Conservation (phyloP, 1,140 invertebrate genomes). For the Bicyclus anynana region DNA sequence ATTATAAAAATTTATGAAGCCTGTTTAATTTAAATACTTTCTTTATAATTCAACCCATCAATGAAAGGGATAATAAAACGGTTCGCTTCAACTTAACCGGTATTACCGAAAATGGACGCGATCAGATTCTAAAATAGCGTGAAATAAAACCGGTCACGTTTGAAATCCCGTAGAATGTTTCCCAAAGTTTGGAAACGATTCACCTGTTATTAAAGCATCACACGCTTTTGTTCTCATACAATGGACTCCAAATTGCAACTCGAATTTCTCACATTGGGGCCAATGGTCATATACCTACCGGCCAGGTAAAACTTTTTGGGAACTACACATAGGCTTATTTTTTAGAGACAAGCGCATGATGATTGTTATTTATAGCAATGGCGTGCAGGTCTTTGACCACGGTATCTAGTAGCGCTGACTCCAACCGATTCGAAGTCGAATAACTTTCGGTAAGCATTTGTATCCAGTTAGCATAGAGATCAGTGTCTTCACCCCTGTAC, state of each 20-base stretch:
- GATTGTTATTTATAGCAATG: no score
- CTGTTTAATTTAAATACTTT: no score
- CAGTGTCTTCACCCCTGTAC: no score
- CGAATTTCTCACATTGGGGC: conserved; percentile 48
- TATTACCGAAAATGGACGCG: conserved; percentile 61
- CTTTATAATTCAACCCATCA: not conserved
- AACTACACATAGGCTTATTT: not conserved
- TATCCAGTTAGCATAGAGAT: no score
- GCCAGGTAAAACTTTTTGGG: not conserved
- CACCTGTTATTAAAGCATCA: conserved; percentile 72
- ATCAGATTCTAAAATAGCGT: conserved; percentile 57
- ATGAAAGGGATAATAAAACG: conserved; percentile 9
- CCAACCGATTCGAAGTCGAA: no score
- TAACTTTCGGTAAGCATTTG: no score
- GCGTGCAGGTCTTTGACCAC: no score
- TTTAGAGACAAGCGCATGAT: no score
- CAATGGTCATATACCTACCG: not conserved
- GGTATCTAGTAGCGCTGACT: no score
- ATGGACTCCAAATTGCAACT: conserved; percentile 69
- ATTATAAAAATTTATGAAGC: no score
- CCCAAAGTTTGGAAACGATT: conserved; percentile 56
- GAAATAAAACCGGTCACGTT: conserved; percentile 65
- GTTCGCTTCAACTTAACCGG: conserved; percentile 55
- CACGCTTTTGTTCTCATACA: conserved; percentile 64
- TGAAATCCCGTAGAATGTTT: conserved; percentile 7